A percentile compares a stretch with the other conserved stretches of the same genome.
Conservation (phyloP, 2,113 vertebrate genomes). For the Meleagris gallopavo region DNA sequence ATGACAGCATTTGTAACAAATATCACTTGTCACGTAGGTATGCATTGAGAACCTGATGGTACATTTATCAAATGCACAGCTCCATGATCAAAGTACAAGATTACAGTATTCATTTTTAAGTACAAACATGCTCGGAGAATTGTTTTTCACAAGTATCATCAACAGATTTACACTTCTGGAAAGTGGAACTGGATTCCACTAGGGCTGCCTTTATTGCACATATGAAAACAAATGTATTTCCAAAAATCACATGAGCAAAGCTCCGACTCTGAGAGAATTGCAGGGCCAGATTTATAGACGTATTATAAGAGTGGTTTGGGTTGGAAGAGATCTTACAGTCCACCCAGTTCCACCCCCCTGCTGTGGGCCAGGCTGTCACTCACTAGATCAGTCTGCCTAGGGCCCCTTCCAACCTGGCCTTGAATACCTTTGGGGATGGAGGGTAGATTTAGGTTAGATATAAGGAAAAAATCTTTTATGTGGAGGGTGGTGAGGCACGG, state of each 20-base stretch:
- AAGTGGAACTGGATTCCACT: background rate
- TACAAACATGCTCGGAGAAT: background rate
- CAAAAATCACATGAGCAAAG: background rate
- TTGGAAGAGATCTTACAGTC: background rate
- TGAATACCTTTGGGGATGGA: background rate
- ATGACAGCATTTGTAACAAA: conserved; percentile 33
- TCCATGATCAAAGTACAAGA: background rate
- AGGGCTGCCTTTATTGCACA: background rate
- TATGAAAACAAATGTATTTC: background rate
- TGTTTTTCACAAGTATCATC: background rate
- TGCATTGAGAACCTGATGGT: background rate
- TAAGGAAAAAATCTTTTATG: too few relatives aligned
- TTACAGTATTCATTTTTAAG: background rate
- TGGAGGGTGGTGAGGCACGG: too few relatives aligned
- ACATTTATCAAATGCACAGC: conserved; percentile 32
- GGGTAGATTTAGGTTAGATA: too few relatives aligned
- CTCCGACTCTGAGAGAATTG: background rate
- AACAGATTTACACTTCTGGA: background rate
- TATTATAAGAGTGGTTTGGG: background rate
- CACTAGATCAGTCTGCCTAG: too few relatives aligned
- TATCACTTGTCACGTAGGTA: conserved; percentile 1
- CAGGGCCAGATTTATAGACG: background rate
- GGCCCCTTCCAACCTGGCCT: background rate
- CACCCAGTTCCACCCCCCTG: too few relatives aligned
- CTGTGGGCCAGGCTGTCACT: too few relatives aligned